phyloP scores from a whole-genome alignment of 2,113 vertebrate species.

The Indicator indicator region DNA sequence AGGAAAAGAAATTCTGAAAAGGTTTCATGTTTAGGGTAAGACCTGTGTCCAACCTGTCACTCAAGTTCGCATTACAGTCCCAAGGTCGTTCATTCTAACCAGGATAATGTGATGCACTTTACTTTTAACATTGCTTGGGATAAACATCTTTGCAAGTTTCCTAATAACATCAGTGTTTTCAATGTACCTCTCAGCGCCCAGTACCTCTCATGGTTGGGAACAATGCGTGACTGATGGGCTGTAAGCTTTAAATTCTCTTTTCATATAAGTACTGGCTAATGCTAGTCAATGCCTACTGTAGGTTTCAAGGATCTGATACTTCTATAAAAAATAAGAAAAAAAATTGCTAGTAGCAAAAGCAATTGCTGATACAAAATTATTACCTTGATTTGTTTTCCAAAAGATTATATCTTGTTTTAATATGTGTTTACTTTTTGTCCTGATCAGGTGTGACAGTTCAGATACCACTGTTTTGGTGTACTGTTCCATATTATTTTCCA shows the following conservation, averaged over 20 bases:
- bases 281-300: background rate
- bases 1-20: background rate
- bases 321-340: background rate
- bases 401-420: background rate
- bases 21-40: constrained; percentile 6
- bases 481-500: background rate
- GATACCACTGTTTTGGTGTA: background rate
- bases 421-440: background rate
- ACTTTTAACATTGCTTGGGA: background rate
- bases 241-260: background rate
- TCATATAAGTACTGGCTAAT: background rate
- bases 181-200: background rate
- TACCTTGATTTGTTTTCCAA: background rate
- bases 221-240: background rate
- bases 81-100: background rate
- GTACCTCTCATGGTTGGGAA: background rate
- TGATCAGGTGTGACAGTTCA: background rate
- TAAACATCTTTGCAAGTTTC: background rate
- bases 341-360: background rate
- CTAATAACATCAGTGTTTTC: background rate
- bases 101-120: background rate
- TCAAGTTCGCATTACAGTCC: background rate
- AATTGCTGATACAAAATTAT: background rate
- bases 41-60: background rate
- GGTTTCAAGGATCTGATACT: background rate